These are phyloP conservation scores for Marmota flaviventris DNA, from an alignment of 2,113 vertebrate species.

Conservation along the genomic window DNA sequence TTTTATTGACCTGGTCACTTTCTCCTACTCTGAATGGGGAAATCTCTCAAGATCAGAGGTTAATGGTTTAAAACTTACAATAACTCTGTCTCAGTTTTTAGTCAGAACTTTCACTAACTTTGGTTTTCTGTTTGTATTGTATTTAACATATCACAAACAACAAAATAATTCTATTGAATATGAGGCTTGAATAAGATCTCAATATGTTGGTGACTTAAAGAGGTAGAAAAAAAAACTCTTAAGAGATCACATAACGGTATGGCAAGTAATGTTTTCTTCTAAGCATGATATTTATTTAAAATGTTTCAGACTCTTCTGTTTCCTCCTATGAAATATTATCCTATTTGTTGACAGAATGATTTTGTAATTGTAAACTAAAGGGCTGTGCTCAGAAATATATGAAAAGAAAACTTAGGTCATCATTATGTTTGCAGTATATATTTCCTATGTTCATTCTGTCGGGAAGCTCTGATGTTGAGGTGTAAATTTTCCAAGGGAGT, in stretches of 20 bases:
- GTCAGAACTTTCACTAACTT: background rate
- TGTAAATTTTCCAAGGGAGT: accelerated
- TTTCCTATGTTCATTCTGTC: background rate
- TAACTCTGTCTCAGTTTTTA: too few species aligned
- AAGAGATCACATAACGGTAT: background rate
- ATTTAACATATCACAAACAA: background rate
- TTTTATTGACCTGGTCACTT: too few species aligned
- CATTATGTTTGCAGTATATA: too few species aligned
- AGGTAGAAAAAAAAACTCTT: background rate
- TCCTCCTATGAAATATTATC: background rate
- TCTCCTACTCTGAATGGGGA: background rate
- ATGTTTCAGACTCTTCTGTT: background rate
- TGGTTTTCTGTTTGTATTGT: background rate
- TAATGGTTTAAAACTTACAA: background rate
- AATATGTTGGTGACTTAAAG: too few species aligned
- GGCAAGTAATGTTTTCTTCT: background rate
- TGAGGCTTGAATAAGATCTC: too few species aligned
- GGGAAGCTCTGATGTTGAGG: background rate
- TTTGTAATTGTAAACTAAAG: background rate
- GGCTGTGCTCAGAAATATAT: background rate
- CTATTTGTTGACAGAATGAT: background rate
- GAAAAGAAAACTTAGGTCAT: background rate
- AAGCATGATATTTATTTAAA: background rate
- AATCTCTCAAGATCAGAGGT: background rate
- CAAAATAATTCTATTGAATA: background rate